These are phyloP conservation scores for Gymnocephalus cernua DNA, from an alignment of 2,113 vertebrate species.

Conservation along the genomic window DNA sequence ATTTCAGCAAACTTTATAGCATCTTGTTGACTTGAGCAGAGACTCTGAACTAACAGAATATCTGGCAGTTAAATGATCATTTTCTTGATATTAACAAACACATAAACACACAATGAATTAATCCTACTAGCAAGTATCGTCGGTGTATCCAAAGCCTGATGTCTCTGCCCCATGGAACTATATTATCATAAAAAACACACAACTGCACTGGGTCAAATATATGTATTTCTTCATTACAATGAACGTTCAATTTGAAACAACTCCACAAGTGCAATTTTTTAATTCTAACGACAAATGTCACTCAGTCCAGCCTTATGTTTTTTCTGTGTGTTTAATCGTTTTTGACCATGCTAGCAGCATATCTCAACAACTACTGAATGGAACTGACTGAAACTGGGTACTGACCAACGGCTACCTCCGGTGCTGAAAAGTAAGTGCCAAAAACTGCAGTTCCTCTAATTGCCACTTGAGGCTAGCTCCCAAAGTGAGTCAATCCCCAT, in stretches of 20 bases:
- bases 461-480: too few relatives aligned
- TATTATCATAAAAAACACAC: neutral
- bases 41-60: neutral
- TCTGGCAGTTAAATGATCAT: neutral
- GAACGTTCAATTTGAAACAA: neutral
- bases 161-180: neutral
- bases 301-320: neutral
- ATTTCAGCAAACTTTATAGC: constrained; percentile 1
- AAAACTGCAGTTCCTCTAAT: too few relatives aligned
- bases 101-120: neutral
- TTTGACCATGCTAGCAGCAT: neutral
- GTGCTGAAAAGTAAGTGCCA: too few relatives aligned
- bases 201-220: neutral
- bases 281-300: neutral
- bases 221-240: neutral
- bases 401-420: too few relatives aligned
- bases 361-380: neutral
- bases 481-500: too few relatives aligned
- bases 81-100: neutral
- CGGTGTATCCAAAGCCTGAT: neutral
- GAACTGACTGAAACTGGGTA: neutral
- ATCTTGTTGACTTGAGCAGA: neutral
- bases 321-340: neutral
- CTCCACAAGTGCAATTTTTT: neutral
- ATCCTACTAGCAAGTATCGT: neutral